Percentiles rank a stretch among this genome's conserved stretches.
Evolutionary conservation across 2,888 invertebrate species (phyloP).

Genomic region (Aphidius colemani): DNA sequence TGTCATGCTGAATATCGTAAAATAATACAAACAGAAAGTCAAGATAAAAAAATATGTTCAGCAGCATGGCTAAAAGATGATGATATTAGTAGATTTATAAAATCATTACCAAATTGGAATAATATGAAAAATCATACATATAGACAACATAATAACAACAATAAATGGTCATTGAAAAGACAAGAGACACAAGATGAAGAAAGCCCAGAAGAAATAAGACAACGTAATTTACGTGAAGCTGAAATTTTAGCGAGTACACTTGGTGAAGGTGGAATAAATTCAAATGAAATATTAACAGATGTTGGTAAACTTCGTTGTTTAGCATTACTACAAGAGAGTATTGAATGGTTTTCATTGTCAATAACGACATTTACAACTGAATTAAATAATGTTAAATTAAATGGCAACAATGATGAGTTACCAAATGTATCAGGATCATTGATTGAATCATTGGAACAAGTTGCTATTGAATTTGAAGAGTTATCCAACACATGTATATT

Average conservation of each 20-base stretch:
- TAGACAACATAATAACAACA: constrained; percentile 50
- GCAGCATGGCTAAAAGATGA: constrained; percentile 93
- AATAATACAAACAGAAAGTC: constrained; percentile 77
- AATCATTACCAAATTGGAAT: constrained; percentile 82
- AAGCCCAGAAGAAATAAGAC: constrained; percentile 78
- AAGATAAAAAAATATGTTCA: constrained; percentile 79
- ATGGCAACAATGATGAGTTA: constrained; percentile 48
- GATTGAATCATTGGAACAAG: constrained; percentile 69
- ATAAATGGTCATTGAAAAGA: constrained; percentile 57
- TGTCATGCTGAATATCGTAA: constrained; percentile 76
- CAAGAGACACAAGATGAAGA: constrained; percentile 71
- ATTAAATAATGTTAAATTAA: constrained; percentile 55
- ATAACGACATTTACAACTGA: constrained; percentile 44
- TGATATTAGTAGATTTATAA: constrained; percentile 90
- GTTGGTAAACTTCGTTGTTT: constrained; percentile 80
- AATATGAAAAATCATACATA: constrained; percentile 65
- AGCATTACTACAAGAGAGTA: constrained; percentile 89
- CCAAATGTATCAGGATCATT: constrained; percentile 64
- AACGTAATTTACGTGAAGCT: constrained; percentile 84
- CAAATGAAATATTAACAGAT: constrained; percentile 86
- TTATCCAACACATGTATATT: constrained; percentile 89
- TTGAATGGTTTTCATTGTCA: constrained; percentile 65
- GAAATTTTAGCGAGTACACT: constrained; percentile 91
- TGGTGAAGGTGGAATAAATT: constrained; percentile 83
- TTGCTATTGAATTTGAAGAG: constrained; percentile 83